A percentile compares a stretch with the other conserved stretches of the same genome.
Evolutionary conservation across 2,888 invertebrate genomes (phyloP).

Genomic region (Polymixis flavicincta): DNA sequence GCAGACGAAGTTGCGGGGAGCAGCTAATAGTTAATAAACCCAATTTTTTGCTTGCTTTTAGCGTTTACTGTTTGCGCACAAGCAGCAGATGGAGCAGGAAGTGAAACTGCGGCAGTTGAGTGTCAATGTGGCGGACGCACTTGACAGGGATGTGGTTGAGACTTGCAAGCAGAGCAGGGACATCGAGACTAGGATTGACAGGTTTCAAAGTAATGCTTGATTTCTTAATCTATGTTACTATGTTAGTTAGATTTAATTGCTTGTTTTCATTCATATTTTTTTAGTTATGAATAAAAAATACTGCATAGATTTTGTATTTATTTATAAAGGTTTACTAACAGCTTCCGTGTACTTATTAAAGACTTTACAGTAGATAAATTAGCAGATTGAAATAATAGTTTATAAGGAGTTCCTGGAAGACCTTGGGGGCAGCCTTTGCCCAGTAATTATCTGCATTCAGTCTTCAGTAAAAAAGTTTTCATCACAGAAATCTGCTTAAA

Average conservation of each 20-base stretch:
- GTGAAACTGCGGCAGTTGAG: conserved; percentile 90
- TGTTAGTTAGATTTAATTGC: background rate
- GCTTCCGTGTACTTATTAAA: background rate
- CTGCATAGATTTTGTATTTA: background rate
- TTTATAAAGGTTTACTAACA: background rate
- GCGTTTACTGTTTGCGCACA: conserved; percentile 92
- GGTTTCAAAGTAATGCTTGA: conserved; percentile 78
- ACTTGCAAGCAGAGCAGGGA: conserved; percentile 87
- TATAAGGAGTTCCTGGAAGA: too few species aligned
- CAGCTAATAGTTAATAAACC: background rate
- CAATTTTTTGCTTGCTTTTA: conserved; percentile 73
- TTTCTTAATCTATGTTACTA: background rate
- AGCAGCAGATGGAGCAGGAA: conserved; percentile 93
- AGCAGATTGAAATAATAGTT: background rate
- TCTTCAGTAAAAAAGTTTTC: too few species aligned
- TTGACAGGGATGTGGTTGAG: conserved; percentile 85
- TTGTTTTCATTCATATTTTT: background rate
- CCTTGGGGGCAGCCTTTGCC: too few species aligned
- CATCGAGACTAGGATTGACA: conserved; percentile 81
- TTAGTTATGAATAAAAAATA: background rate
- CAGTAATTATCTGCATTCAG: background rate
- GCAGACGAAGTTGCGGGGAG: too few species aligned
- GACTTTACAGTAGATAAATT: background rate
- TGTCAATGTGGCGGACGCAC: conserved; percentile 83
- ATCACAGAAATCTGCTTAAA: too few species aligned